phyloP scores from a whole-genome alignment of 2,797 vertebrate genomes.

The Chaetodon trifasciatus region DNA sequence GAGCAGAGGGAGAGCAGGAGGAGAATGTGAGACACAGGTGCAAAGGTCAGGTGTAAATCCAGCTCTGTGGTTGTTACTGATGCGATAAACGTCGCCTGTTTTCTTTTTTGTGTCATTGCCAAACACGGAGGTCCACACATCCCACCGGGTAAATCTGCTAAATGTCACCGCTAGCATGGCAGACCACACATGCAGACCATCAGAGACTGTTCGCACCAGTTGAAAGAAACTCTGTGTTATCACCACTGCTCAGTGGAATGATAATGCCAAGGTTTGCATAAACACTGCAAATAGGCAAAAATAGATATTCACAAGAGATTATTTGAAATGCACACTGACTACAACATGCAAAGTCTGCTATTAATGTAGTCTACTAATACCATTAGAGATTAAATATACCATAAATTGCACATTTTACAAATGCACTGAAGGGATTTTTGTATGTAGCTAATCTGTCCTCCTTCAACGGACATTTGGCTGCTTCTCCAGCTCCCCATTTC shows the following conservation, averaged over 20 bases:
- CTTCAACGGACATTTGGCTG: slow-evolving; percentile 36
- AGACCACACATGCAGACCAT: slow-evolving; percentile 24
- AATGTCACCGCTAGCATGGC: slow-evolving; percentile 69
- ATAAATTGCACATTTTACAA: background rate
- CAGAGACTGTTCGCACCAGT: slow-evolving; percentile 24
- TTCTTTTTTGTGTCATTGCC: slow-evolving; percentile 49
- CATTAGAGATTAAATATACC: background rate
- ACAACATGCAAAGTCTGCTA: background rate
- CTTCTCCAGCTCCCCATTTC: slow-evolving; percentile 39
- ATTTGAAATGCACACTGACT: background rate
- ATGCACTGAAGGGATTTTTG: background rate
- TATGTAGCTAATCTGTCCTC: slow-evolving; percentile 13
- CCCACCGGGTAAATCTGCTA: slow-evolving; percentile 64
- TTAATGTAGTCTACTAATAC: background rate
- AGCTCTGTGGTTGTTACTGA: slow-evolving; percentile 62
- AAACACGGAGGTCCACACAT: slow-evolving; percentile 46
- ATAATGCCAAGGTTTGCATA: slow-evolving; percentile 7
- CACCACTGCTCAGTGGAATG: slow-evolving; percentile 20
- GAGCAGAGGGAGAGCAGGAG: background rate
- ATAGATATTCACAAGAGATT: no score
- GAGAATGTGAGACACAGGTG: background rate
- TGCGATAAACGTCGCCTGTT: slow-evolving; percentile 61
- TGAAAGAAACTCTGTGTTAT: slow-evolving; percentile 36
- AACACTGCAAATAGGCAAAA: background rate
- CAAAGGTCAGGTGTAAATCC: slow-evolving; percentile 67